A percentile compares a stretch with the other conserved stretches of the same genome.
These are phyloP conservation scores for Drosophila biarmipes DNA, from an alignment of 1,140 invertebrate species.

Conservation along the genomic window DNA sequence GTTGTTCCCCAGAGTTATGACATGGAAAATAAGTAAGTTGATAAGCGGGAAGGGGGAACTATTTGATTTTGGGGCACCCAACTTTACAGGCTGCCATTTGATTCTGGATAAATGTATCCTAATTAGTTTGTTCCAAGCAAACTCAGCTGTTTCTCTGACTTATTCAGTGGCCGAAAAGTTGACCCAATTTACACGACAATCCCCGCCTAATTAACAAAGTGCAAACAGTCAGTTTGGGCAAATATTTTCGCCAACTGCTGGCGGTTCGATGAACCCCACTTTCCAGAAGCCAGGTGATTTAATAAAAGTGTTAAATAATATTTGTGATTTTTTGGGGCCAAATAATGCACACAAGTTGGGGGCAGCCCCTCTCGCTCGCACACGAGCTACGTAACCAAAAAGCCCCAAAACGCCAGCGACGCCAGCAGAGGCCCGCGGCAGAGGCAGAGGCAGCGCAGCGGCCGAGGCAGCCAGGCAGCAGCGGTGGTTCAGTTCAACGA, in stretches of 20 bases:
- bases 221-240: constrained; percentile 28
- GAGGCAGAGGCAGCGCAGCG: constrained; percentile 34
- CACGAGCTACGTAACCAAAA: constrained; percentile 74
- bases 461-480: constrained; percentile 59
- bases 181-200: constrained; percentile 32
- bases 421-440: constrained; percentile 19
- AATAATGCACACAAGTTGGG: constrained; percentile 26
- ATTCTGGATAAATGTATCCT: not conserved
- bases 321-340: constrained; percentile 68
- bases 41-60: too few species aligned
- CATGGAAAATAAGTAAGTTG: too few species aligned
- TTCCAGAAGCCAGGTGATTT: constrained; percentile 24
- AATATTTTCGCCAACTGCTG: constrained; percentile 34
- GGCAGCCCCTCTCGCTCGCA: constrained; percentile 13
- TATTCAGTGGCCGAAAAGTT: constrained; percentile 12
- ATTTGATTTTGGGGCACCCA: too few species aligned
- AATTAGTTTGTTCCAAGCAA: not conserved
- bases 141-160: not conserved
- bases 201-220: constrained; percentile 48
- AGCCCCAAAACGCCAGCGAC: constrained; percentile 58
- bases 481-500: constrained; percentile 83
- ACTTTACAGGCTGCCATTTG: too few species aligned
- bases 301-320: constrained; percentile 78
- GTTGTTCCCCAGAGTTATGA: not conserved
- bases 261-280: constrained; percentile 21